Conservation (phyloP, 2,888 invertebrate species). For the Microctonus brassicae region DNA sequence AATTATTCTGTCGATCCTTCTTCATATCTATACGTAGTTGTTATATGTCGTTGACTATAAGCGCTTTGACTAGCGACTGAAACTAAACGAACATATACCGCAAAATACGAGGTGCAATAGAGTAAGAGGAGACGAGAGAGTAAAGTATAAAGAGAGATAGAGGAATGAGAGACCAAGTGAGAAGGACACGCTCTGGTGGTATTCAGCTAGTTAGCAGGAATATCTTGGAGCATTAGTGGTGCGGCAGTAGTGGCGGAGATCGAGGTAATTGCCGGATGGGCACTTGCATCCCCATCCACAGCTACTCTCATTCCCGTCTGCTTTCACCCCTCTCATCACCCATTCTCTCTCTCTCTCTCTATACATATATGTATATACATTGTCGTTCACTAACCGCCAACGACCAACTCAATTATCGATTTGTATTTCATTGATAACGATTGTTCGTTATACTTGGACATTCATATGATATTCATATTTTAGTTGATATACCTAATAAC, state of each 20-base stretch:
- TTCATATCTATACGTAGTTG: background rate
- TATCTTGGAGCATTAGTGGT: slow-evolving; percentile 25
- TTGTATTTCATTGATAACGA: slow-evolving; percentile 20
- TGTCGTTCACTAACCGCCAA: slow-evolving; percentile 20
- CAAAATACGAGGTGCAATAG: background rate
- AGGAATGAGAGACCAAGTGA: background rate
- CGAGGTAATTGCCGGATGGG: slow-evolving; percentile 23
- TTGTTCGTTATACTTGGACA: background rate
- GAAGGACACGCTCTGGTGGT: background rate
- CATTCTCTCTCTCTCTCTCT: too few relatives aligned
- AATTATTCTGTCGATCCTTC: background rate
- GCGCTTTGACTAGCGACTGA: background rate
- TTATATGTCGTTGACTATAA: background rate
- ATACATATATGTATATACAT: too few relatives aligned
- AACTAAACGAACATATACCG: background rate
- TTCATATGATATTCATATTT: too few relatives aligned
- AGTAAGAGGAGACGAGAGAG: background rate
- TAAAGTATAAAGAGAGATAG: too few relatives aligned
- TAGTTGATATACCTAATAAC: too few relatives aligned
- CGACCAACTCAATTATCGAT: slow-evolving; percentile 15
- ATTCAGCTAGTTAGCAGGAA: slow-evolving; percentile 21
- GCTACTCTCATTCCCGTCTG: slow-evolving; percentile 20
- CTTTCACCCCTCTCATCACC: slow-evolving; percentile 19
- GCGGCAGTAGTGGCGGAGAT: slow-evolving; percentile 20
- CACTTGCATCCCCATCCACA: slow-evolving; percentile 13